phyloP scores from a whole-genome alignment of 2,888 invertebrate genomes.

The Drosophila acutilabella region DNA sequence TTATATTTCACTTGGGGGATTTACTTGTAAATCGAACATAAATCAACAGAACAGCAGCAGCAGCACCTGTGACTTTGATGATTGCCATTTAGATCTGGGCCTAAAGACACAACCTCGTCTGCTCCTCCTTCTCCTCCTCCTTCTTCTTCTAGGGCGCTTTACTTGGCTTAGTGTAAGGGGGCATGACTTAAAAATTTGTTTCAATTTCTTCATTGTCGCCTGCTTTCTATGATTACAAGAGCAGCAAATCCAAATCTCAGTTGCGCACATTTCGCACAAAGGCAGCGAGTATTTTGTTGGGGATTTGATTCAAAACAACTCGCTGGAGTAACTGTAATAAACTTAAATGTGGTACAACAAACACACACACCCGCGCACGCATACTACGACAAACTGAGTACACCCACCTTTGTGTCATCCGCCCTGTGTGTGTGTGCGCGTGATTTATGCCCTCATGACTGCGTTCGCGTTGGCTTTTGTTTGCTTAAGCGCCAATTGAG shows the following conservation, averaged over 20 bases:
- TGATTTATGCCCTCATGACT: conserved; percentile 71
- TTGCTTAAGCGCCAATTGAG: conserved; percentile 78
- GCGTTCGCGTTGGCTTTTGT: conserved; percentile 62
- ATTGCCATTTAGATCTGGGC: conserved; percentile 39
- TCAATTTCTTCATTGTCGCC: conserved; percentile 56
- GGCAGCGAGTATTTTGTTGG: conserved; percentile 68
- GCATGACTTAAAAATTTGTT: conserved; percentile 62
- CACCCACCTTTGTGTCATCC: conserved; percentile 43
- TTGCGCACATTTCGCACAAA: conserved; percentile 57
- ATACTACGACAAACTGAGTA: background rate
- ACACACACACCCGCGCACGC: conserved; percentile 3
- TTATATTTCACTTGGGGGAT: conserved; percentile 75
- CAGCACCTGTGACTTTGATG: conserved; percentile 51
- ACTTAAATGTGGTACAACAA: conserved; percentile 59
- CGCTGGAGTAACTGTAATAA: conserved; percentile 71
- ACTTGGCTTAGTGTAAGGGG: conserved; percentile 25
- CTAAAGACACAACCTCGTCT: conserved; percentile 1
- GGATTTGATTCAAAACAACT: conserved; percentile 75
- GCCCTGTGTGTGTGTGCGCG: conserved; percentile 39
- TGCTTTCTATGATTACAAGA: conserved; percentile 46
- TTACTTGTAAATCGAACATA: conserved; percentile 75
- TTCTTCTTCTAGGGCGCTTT: background rate
- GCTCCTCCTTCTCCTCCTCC: background rate
- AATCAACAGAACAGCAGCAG: conserved; percentile 58
- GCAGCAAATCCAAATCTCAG: conserved; percentile 58